Conservation (phyloP, 2,113 vertebrate genomes). For the Atlantisia rogersi region DNA sequence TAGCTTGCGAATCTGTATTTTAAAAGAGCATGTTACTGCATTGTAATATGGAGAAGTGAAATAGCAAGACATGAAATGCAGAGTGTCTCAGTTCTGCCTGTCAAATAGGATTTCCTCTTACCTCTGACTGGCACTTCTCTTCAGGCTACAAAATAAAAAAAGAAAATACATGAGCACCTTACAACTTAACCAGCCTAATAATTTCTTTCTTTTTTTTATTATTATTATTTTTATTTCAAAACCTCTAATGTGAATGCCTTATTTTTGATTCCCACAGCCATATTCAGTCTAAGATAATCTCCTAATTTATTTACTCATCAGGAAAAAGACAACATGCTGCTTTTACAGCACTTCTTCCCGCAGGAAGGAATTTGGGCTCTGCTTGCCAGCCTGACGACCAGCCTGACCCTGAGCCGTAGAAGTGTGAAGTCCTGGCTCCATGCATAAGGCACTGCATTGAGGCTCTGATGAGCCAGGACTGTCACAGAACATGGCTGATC, state of each 20-base stretch:
- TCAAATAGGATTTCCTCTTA: conserved; percentile 66
- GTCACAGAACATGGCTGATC: not conserved
- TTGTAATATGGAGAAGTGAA: not conserved
- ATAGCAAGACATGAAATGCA: not conserved
- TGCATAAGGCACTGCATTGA: accelerated
- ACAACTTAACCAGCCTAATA: not conserved
- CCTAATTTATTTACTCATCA: not conserved
- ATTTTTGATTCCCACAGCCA: not conserved
- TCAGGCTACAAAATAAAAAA: conserved; percentile 84
- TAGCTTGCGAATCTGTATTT: conserved; percentile 90
- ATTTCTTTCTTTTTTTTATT: no score
- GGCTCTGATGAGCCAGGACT: not conserved
- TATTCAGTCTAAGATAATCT: not conserved
- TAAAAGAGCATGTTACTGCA: conserved; percentile 8
- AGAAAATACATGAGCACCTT: not conserved
- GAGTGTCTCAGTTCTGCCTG: not conserved
- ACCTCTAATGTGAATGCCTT: not conserved
- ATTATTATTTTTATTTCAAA: not conserved
- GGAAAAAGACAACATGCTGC: not conserved
- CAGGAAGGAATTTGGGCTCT: not conserved
- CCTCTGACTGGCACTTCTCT: conserved; percentile 98
- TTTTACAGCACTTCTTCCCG: not conserved
- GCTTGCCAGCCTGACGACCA: not conserved
- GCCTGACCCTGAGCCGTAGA: not conserved
- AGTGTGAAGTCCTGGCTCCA: not conserved